These are phyloP conservation scores for Drosophila navojoa DNA, from an alignment of 1,140 invertebrate genomes.

Conservation along the genomic window DNA sequence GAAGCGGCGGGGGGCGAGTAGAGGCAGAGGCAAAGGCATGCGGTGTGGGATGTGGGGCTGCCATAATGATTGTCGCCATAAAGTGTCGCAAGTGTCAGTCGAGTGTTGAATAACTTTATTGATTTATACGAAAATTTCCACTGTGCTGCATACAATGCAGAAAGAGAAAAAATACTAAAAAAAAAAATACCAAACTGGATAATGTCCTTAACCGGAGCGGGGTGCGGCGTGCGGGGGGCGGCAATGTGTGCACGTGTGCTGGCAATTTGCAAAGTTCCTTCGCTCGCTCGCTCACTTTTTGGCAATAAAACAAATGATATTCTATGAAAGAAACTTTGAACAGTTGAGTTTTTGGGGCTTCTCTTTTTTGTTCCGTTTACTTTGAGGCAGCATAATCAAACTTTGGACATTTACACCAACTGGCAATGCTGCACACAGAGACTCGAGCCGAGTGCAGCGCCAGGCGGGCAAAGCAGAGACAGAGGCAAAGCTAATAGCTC, in stretches of 20 bases:
- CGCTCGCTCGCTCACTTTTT: constrained; percentile 26
- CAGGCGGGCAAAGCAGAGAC: constrained; percentile 2
- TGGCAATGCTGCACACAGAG: constrained; percentile 36
- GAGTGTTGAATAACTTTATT: constrained; percentile 76
- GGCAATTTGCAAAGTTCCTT: constrained; percentile 64
- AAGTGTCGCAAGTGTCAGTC: constrained; percentile 62
- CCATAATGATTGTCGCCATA: constrained; percentile 76
- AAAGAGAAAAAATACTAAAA: not conserved
- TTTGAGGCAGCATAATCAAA: constrained; percentile 62
- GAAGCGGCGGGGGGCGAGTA: not conserved
- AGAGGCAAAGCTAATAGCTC: constrained; percentile 23
- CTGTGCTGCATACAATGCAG: constrained; percentile 10
- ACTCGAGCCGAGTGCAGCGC: not conserved
- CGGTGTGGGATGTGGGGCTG: not conserved
- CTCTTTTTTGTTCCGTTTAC: constrained; percentile 13
- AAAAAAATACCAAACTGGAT: constrained; percentile 5
- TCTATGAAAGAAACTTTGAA: constrained; percentile 70
- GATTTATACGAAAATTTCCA: constrained; percentile 64
- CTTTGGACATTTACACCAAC: constrained; percentile 72
- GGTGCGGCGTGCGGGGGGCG: too few species aligned
- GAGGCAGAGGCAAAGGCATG: not conserved
- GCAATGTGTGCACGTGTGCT: constrained; percentile 32
- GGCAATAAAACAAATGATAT: constrained; percentile 78
- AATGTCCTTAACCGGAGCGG: constrained; percentile 36
- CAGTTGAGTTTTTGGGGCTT: constrained; percentile 35